These are phyloP conservation scores for Clarias fuscus DNA, from an alignment of 2,797 vertebrate genomes.

Conservation along the genomic window DNA sequence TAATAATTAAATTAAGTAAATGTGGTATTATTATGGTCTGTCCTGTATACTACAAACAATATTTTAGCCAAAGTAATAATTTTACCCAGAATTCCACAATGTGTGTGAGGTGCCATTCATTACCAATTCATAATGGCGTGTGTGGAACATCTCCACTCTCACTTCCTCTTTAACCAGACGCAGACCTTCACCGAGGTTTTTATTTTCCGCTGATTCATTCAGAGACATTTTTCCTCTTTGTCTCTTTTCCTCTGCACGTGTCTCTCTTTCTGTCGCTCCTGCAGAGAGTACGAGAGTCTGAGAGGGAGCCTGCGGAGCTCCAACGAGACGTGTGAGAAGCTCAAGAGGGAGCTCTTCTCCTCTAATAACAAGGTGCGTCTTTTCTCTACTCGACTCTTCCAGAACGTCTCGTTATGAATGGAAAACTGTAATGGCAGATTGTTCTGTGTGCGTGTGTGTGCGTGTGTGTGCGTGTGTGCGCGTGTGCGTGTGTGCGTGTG, in stretches of 20 bases:
- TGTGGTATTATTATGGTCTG: neutral
- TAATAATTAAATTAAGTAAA: no score
- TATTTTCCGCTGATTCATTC: neutral
- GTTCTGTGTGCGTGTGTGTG: neutral
- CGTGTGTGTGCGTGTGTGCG: conserved; percentile 38
- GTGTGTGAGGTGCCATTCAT: no score
- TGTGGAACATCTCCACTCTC: neutral
- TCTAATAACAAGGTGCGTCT: conserved; percentile 84
- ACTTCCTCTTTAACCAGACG: neutral
- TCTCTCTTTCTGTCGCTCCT: neutral
- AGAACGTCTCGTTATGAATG: neutral
- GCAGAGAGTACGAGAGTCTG: conserved; percentile 92
- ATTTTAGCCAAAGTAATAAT: no score
- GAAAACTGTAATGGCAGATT: neutral
- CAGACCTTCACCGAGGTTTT: no score
- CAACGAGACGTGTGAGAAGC: conserved; percentile 87
- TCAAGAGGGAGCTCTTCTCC: conserved; percentile 86
- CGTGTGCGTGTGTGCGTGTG: conserved; percentile 14
- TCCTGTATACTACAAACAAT: neutral
- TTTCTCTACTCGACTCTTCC: neutral
- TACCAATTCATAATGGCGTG: neutral
- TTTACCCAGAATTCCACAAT: neutral
- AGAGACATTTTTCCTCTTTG: neutral
- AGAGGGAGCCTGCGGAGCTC: conserved; percentile 83
- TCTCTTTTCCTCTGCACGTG: no score